Evolutionary conservation across 92 coral and sea anemone genomes (phyloP).

Genomic region (Ricordea florida): DNA sequence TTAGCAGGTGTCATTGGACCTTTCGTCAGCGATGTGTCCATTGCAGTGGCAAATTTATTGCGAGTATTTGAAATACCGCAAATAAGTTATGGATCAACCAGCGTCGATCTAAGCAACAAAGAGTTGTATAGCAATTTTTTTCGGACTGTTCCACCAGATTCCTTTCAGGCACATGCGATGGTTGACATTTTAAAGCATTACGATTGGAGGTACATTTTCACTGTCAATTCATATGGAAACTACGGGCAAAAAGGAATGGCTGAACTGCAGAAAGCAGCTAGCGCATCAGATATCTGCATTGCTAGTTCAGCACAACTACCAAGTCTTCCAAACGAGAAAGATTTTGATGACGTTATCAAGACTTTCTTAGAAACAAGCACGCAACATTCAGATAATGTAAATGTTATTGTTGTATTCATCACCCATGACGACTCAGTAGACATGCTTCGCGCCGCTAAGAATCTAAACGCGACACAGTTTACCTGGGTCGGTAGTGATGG

Average conservation of each 20-base stretch:
- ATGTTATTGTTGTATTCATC: slow-evolving; percentile 66
- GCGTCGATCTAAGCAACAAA: slow-evolving; percentile 83
- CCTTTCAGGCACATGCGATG: slow-evolving; percentile 1
- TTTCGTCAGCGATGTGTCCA: slow-evolving; percentile 79
- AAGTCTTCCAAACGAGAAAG: neutral
- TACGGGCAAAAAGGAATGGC: slow-evolving; percentile 24
- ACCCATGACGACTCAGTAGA: slow-evolving; percentile 77
- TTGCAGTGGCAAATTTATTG: slow-evolving; percentile 86
- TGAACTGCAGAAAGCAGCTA: neutral
- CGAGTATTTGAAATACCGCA: slow-evolving; percentile 91
- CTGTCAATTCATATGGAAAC: neutral
- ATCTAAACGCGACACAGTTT: slow-evolving; percentile 59
- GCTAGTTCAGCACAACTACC: neutral
- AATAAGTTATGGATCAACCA: slow-evolving; percentile 90
- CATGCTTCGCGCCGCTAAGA: slow-evolving; percentile 68
- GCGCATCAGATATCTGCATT: neutral
- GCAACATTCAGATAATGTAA: slow-evolving; percentile 22
- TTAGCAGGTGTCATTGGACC: slow-evolving; percentile 86
- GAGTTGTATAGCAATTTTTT: slow-evolving; percentile 77
- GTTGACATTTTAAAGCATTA: neutral
- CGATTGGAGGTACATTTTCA: slow-evolving; percentile 3
- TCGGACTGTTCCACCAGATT: slow-evolving; percentile 77
- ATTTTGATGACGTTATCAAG: neutral
- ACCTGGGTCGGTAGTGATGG: slow-evolving; percentile 95
- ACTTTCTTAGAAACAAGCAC: neutral